Evolutionary conservation across 2,888 invertebrate species (phyloP).

Genomic region (Clitarchus hookeri): DNA sequence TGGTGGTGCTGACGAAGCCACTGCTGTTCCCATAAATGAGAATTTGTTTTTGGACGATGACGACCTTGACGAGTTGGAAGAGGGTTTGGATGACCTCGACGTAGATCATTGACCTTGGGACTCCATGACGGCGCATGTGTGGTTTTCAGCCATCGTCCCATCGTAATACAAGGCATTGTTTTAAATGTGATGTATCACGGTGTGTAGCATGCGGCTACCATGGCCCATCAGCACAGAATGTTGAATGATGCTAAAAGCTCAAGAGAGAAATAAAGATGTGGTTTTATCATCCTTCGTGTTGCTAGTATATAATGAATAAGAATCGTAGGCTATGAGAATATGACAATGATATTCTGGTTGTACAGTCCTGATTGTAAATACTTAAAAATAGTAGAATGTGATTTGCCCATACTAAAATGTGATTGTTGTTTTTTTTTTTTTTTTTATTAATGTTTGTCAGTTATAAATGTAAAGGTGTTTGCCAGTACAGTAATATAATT

Average conservation of each 20-base stretch:
- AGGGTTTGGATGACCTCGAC: constrained; percentile 72
- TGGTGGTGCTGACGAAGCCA: constrained; percentile 54
- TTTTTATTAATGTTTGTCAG: not conserved
- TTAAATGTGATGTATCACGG: constrained; percentile 14
- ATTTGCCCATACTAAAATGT: not conserved
- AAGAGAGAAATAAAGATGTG: not conserved
- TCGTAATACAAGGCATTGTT: constrained; percentile 14
- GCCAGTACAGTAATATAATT: not conserved
- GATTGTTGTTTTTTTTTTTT: not conserved
- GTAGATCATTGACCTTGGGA: constrained; percentile 38
- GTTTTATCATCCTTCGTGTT: not conserved
- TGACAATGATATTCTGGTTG: not conserved
- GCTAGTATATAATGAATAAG: not conserved
- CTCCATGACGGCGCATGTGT: not conserved
- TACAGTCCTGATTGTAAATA: not conserved
- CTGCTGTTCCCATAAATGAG: constrained; percentile 84
- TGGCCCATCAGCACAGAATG: not conserved
- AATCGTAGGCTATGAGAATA: not conserved
- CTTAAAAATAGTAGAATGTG: not conserved
- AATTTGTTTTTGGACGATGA: constrained; percentile 82
- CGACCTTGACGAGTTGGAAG: constrained; percentile 76
- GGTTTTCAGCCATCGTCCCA: not conserved
- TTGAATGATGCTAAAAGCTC: not conserved
- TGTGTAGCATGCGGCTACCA: not conserved
- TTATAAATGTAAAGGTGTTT: not conserved